phyloP scores from a whole-genome alignment of 1,140 invertebrate genomes.

The Riptortus pedestris region DNA sequence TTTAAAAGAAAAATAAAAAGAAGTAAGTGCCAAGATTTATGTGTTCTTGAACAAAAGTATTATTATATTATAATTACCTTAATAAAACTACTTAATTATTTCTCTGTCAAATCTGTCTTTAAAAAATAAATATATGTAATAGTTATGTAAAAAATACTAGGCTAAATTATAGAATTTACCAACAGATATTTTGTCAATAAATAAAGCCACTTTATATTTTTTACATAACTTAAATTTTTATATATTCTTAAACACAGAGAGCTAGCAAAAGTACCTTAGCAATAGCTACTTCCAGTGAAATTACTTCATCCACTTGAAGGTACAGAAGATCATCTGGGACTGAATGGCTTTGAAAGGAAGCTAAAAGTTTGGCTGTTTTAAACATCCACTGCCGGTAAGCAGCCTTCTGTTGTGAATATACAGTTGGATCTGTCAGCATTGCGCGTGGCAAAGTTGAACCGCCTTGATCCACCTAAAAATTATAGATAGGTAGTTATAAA shows the following conservation, averaged over 20 bases:
- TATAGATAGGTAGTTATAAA: no score
- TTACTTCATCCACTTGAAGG: slow-evolving; percentile 41
- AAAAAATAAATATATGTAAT: neutral
- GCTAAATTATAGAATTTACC: neutral
- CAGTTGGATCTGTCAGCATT: slow-evolving; percentile 40
- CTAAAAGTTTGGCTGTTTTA: slow-evolving; percentile 33
- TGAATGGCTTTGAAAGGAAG: slow-evolving; percentile 14
- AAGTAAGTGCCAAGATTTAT: no score
- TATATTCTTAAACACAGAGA: neutral
- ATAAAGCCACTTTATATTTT: neutral
- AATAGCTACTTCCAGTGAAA: slow-evolving; percentile 48
- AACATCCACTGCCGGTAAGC: slow-evolving; percentile 43
- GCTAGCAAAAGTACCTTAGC: slow-evolving; percentile 42
- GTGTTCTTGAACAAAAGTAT: no score
- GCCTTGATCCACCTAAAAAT: slow-evolving; percentile 44
- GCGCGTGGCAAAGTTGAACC: slow-evolving; percentile 43
- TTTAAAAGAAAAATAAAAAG: no score
- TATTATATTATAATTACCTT: no score
- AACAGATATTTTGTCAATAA: neutral
- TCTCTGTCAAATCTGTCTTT: no score
- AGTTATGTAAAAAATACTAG: no score
- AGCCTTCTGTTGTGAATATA: slow-evolving; percentile 36
- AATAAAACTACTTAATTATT: no score
- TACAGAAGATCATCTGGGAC: slow-evolving; percentile 33
- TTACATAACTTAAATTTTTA: neutral